These are phyloP conservation scores for Montipora cactus DNA, from an alignment of 64 coral and sea anemone species.

Conservation along the genomic window DNA sequence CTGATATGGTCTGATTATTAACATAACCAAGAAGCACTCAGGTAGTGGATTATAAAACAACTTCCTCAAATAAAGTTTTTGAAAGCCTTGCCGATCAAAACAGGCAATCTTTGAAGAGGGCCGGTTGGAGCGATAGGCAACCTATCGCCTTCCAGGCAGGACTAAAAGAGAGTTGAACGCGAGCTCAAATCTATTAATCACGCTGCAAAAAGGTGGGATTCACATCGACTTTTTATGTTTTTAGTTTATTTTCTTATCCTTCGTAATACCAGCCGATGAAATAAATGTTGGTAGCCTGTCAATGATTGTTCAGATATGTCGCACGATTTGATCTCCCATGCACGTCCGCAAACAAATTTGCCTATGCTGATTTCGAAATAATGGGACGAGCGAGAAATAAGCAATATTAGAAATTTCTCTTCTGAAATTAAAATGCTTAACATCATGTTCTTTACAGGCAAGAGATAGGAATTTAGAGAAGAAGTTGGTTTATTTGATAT, in stretches of 20 bases:
- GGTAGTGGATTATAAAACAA: constrained; percentile 28
- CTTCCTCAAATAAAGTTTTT: constrained; percentile 25
- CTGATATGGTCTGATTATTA: constrained; percentile 35
- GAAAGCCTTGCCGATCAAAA: constrained; percentile 26
- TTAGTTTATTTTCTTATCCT: neutral
- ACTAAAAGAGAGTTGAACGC: neutral
- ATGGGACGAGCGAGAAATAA: neutral
- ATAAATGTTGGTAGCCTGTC: constrained; percentile 3
- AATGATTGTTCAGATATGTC: neutral
- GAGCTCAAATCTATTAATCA: neutral
- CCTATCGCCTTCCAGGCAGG: neutral
- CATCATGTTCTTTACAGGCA: constrained; percentile 19
- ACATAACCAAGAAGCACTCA: constrained; percentile 1
- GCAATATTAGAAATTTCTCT: neutral
- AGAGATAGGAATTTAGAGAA: constrained; percentile 33
- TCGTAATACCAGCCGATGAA: neutral
- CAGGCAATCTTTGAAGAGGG: neutral
- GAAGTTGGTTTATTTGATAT: constrained; percentile 6
- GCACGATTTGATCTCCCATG: neutral
- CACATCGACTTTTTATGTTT: neutral
- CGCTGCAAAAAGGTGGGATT: constrained; percentile 30
- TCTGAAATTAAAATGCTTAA: neutral
- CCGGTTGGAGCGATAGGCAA: neutral
- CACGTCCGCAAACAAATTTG: neutral
- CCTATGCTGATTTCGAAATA: neutral